Percentiles rank a stretch among this genome's conserved stretches.
phyloP scores from a whole-genome alignment of 2,113 vertebrate species.

The Turdus rufiventris region DNA sequence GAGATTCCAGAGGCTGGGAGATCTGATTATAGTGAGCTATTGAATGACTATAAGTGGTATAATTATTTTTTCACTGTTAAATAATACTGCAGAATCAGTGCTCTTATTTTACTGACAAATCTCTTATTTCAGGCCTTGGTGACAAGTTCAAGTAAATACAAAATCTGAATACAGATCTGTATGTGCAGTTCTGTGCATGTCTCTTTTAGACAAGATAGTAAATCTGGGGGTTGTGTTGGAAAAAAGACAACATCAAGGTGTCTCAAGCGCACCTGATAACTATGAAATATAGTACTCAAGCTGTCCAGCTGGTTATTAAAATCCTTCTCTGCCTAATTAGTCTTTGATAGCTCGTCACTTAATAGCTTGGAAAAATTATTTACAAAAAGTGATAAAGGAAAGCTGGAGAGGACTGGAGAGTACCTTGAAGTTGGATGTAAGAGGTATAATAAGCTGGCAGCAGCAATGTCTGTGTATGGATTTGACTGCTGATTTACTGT shows the following conservation, averaged over 20 bases:
- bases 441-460: background rate
- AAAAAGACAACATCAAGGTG: background rate
- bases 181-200: background rate
- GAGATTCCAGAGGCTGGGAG: background rate
- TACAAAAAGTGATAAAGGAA: background rate
- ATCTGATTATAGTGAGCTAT: background rate
- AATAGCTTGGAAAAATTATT: background rate
- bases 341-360: background rate
- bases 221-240: background rate
- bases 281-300: background rate
- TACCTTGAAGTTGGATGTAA: background rate
- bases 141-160: background rate
- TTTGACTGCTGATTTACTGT: background rate
- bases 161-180: background rate
- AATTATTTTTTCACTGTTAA: background rate
- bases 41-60: background rate
- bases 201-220: background rate
- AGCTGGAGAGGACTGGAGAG: background rate
- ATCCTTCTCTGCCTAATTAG: background rate
- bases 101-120: background rate
- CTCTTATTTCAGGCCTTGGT: background rate
- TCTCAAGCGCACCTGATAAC: background rate
- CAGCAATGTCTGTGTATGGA: background rate
- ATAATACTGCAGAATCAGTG: background rate
- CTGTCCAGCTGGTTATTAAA: background rate